These are phyloP conservation scores for Thereva nobilitata DNA, from an alignment of 2,888 invertebrate genomes.

Conservation along the genomic window DNA sequence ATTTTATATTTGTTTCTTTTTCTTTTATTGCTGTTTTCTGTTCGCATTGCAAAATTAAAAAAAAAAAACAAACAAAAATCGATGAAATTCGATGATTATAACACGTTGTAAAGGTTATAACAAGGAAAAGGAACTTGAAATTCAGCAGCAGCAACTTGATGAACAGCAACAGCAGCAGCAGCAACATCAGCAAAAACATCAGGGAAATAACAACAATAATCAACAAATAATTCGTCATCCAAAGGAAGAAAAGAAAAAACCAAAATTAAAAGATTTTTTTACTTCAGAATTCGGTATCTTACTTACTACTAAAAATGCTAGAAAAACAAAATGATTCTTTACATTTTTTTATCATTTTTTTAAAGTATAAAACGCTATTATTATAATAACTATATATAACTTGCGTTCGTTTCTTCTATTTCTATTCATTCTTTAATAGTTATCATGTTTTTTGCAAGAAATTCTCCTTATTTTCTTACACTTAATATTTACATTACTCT, in stretches of 20 bases:
- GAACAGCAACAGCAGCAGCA: constrained; percentile 51
- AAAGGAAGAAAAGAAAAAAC: constrained; percentile 74
- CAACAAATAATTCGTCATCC: constrained; percentile 66
- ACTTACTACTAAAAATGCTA: constrained; percentile 43
- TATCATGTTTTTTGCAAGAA: too few relatives aligned
- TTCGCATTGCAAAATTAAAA: not conserved
- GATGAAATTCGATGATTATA: not conserved
- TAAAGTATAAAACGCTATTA: too few relatives aligned
- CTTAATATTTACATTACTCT: too few relatives aligned
- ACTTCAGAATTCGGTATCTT: constrained; percentile 79
- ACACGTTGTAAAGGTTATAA: constrained; percentile 30
- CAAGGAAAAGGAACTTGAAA: constrained; percentile 48
- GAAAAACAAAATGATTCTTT: constrained; percentile 17
- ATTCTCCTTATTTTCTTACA: too few relatives aligned
- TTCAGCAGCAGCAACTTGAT: constrained; percentile 44
- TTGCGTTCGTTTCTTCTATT: too few relatives aligned
- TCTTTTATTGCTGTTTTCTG: too few relatives aligned
- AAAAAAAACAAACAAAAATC: not conserved
- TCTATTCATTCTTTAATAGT: too few relatives aligned
- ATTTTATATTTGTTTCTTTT: too few relatives aligned
- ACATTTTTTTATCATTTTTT: constrained; percentile 6
- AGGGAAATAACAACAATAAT: constrained; percentile 53
- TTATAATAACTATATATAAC: too few relatives aligned
- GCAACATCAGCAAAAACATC: constrained; percentile 50
- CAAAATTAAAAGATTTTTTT: constrained; percentile 85